Evolutionary conservation across 1,140 invertebrate species (phyloP).

Genomic region (Nixonia krombeini): DNA sequence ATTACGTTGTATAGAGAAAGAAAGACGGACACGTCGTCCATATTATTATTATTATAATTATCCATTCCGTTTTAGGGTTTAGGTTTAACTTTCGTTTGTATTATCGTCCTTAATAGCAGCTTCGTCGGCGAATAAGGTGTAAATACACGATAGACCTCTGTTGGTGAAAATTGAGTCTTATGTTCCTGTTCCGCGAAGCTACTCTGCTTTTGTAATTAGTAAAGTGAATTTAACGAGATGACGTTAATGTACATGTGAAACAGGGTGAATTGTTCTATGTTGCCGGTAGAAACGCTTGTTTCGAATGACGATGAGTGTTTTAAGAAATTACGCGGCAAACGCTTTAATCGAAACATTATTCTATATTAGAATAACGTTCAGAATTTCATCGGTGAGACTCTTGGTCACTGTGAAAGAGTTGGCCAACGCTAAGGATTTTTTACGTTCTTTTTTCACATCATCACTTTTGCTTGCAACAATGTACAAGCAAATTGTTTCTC

Average conservation of each 20-base stretch:
- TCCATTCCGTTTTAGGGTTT: slow-evolving; percentile 48
- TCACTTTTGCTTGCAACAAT: neutral
- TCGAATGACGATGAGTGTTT: neutral
- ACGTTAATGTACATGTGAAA: slow-evolving; percentile 41
- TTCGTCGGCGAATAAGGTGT: slow-evolving; percentile 50
- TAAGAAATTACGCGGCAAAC: neutral
- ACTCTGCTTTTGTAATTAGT: slow-evolving; percentile 45
- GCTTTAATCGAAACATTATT: slow-evolving; percentile 26
- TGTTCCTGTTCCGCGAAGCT: slow-evolving; percentile 62
- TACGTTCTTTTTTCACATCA: neutral
- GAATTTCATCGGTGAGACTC: slow-evolving; percentile 7
- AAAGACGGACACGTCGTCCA: slow-evolving; percentile 13
- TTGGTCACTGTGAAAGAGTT: no score
- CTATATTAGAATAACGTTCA: slow-evolving; percentile 39
- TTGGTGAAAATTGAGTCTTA: slow-evolving; percentile 52
- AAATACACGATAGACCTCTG: slow-evolving; percentile 43
- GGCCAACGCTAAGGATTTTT: neutral
- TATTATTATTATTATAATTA: slow-evolving; percentile 13
- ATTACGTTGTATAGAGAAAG: slow-evolving; percentile 23
- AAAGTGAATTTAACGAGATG: no score
- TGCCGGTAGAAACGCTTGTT: slow-evolving; percentile 2
- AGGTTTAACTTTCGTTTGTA: slow-evolving; percentile 39
- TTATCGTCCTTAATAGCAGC: slow-evolving; percentile 40
- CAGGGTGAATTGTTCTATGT: slow-evolving; percentile 60
- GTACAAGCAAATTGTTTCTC: slow-evolving; percentile 6